Evolutionary conservation across 2,797 vertebrate species (phyloP).

Genomic region (Xiphorhynchus erythropygius): DNA sequence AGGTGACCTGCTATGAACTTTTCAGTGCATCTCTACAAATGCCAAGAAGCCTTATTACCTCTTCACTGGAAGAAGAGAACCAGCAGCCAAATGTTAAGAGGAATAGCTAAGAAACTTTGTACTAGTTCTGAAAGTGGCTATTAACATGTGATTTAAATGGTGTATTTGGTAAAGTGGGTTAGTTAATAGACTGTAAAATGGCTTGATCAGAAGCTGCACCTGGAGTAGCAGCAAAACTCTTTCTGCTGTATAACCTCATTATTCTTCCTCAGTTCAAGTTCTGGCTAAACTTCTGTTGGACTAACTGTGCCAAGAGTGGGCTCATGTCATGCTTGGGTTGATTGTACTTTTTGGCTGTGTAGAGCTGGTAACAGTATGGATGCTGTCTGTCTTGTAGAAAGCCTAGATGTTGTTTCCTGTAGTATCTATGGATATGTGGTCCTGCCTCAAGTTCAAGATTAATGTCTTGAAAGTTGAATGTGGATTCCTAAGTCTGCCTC

Average conservation of each 20-base stretch:
- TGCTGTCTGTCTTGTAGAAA: background rate
- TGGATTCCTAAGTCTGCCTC: background rate
- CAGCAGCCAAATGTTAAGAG: background rate
- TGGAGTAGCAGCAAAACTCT: background rate
- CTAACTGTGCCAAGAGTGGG: background rate
- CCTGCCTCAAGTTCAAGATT: background rate
- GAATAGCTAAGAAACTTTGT: background rate
- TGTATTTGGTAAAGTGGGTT: background rate
- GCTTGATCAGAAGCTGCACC: background rate
- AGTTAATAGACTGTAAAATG: background rate
- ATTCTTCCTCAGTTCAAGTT: background rate
- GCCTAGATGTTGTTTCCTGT: background rate
- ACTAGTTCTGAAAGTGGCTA: background rate
- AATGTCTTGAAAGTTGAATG: background rate
- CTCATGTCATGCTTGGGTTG: background rate
- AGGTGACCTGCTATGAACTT: background rate
- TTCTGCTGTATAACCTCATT: background rate
- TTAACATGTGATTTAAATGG: background rate
- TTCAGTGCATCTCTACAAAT: background rate
- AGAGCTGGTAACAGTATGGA: background rate
- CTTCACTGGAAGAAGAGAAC: background rate
- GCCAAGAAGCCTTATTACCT: slow-evolving; percentile 41
- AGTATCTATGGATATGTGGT: background rate
- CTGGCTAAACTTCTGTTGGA: background rate
- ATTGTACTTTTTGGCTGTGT: background rate